Base-by-base conservation (phyloP, 2,888 invertebrate genomes). In the Monoplex corrugatus region DNA sequence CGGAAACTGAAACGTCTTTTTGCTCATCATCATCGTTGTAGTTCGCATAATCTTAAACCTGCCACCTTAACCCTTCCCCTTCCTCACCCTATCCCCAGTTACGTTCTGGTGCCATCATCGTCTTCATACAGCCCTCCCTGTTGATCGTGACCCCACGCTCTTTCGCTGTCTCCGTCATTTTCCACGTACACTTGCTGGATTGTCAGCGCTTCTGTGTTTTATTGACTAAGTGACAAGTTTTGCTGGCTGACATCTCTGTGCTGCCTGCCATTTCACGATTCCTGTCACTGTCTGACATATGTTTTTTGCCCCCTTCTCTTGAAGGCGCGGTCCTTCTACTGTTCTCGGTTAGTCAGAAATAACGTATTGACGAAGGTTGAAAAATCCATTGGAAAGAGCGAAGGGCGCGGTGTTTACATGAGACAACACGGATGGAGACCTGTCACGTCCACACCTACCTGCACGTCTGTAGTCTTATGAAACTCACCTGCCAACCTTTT, bases 101-200 rank as follows among this genome's bases (percentile, higher is more conserved):
- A 32, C 35, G 6, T 72, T 10, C 35, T 35, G 35, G 6, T 35
- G 32, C 10, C n/a, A n/a, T 32, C 38, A 72, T 72, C 35, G 72
- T 38, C 35, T 35, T 35, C 19, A 80, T 80, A 40, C 78, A 13
- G 32, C 32, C 3, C 43, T 80, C 28, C 43, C 40, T 80, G 78
- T 80, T 80, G 78, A 80, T 80, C 78, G 43, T 80, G 40, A 80
- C 78, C 78, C 32, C 43, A 10, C 43, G 78, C 78, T 80, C 78
- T 80, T 80, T 80, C 5, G 6, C 19, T 28, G 19, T 16, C 57
- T 28, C 2, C 16, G 57, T 57, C 28, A 57, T 23, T 28, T 57
- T 28, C n/a, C n/a, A n/a, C n/a, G n/a, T n/a, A n/a, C n/a, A n/a
- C n/a, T 68, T 68, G 63, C 28, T 80, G 19, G 78, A 32, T 43